phyloP scores from a whole-genome alignment of 92 coral and sea anemone genomes.

The Actinernus sp. region DNA sequence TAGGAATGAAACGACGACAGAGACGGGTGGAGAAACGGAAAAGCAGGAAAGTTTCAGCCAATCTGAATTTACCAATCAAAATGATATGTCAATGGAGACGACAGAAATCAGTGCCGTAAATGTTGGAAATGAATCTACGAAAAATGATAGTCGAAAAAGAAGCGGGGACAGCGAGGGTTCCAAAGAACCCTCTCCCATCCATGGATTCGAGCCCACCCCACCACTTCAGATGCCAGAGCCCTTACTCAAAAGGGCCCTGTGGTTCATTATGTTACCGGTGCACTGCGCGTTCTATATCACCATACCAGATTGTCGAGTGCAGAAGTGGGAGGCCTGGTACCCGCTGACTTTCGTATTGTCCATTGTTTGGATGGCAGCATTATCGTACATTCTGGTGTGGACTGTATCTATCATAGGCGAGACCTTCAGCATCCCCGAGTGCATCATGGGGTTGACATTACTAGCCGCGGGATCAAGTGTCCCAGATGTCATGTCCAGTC shows the following conservation, averaged over 20 bases:
- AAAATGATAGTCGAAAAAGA: no score
- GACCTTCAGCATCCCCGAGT: constrained; percentile 95
- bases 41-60: no score
- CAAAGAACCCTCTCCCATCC: constrained; percentile 55
- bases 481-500: constrained; percentile 99
- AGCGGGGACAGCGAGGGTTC: no score
- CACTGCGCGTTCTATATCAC: constrained; percentile 81
- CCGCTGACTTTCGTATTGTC: constrained; percentile 87
- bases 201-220: constrained; percentile 74
- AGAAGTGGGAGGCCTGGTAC: constrained; percentile 95
- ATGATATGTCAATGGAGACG: not conserved
- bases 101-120: not conserved
- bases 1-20: no score
- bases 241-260: constrained; percentile 55
- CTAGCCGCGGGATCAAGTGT: constrained; percentile 99
- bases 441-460: constrained; percentile 98
- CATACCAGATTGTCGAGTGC: constrained; percentile 92
- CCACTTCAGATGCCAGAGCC: constrained; percentile 80
- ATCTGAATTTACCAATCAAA: no score
- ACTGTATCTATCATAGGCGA: constrained; percentile 98
- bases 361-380: constrained; percentile 95
- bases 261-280: constrained; percentile 88
- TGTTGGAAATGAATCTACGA: not conserved
- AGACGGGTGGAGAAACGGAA: no score
- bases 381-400: constrained; percentile 95